Evolutionary conservation across 2,797 vertebrate species (phyloP), one percentile per base, ranked within the genome.

Genomic region (Peromyscus eremicus): DNA sequence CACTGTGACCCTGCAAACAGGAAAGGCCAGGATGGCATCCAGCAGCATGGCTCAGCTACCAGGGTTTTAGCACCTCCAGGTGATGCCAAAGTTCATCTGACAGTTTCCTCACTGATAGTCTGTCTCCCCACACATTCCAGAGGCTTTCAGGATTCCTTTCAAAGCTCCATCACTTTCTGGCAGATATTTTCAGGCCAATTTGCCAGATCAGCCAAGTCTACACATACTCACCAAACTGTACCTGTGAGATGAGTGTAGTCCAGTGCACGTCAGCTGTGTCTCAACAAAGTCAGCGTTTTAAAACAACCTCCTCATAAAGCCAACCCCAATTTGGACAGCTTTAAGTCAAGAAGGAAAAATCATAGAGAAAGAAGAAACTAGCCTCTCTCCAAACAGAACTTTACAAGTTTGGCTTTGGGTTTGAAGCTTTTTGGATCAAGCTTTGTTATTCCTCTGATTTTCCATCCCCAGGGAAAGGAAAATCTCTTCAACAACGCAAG

Each of bases 401-500:
- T 43, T 6, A 14, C 64, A 83, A 25, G 23, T 75, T 43, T 34
- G n/a, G 5, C 52, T 79, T 11, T 94, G 52, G 87, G 76, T 89
- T 89, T 92, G 27, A 34, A 95, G 94, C 84, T 95, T 17, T 94
- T 96, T 91, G 55, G 97, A 95, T 92, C 79, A 94, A 89, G 96
- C 81, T 79, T 70, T 87, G 17, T 92, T 92, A 76, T 96, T 62
- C 57, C 91, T 95, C 86, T 92, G 92, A 9, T 96, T 90, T 40
- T 76, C 84, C 46, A 62, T 97, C 94, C 85, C 49, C 98, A 99
- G 98, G 99, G 98, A 99, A 99, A 99, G 99, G 99, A 97, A 99
- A 99, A 97, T 90, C 92, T 49, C 98, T 99, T 96, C 99, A 99
- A 52, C 99, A 99, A 52, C 99, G 98, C 29, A 99, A 99, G 99